Percentiles rank a stretch among this genome's conserved stretches.
Conservation (phyloP, 2,113 vertebrate species). For the Macrotus californicus region DNA sequence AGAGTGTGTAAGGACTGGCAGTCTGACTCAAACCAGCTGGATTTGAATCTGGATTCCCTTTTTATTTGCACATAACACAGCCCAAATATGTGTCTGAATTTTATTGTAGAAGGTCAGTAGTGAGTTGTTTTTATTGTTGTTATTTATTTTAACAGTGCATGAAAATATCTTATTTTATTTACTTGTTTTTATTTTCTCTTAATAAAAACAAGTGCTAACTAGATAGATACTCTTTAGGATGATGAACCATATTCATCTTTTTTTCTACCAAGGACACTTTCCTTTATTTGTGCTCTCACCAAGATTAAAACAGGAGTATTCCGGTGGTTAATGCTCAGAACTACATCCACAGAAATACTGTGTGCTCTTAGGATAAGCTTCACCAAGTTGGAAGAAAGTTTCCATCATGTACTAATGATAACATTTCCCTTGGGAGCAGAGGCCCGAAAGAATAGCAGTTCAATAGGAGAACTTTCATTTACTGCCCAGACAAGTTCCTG, state of each 20-base stretch:
- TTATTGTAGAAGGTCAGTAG: neutral
- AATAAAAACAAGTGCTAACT: neutral
- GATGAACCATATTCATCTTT: neutral
- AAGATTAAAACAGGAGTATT: neutral
- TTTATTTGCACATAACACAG: neutral
- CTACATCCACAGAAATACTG: neutral
- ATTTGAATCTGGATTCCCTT: neutral
- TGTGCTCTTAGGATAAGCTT: neutral
- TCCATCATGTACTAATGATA: neutral
- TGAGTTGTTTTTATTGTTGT: neutral
- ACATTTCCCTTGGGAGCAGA: neutral
- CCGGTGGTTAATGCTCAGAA: neutral
- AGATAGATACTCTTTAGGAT: neutral
- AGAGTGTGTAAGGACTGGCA: neutral
- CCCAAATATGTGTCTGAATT: neutral
- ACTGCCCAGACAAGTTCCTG: constrained; percentile 24
- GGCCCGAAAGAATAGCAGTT: neutral
- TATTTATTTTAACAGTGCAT: neutral
- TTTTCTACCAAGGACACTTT: neutral
- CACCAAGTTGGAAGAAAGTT: neutral
- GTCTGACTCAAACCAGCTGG: neutral
- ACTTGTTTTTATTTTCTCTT: neutral
- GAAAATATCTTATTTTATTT: neutral
- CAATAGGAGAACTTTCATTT: constrained; percentile 2
- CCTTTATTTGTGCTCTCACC: neutral